Base-by-base conservation (phyloP, 2,888 invertebrate genomes). In the Cryptosula pallasiana region DNA sequence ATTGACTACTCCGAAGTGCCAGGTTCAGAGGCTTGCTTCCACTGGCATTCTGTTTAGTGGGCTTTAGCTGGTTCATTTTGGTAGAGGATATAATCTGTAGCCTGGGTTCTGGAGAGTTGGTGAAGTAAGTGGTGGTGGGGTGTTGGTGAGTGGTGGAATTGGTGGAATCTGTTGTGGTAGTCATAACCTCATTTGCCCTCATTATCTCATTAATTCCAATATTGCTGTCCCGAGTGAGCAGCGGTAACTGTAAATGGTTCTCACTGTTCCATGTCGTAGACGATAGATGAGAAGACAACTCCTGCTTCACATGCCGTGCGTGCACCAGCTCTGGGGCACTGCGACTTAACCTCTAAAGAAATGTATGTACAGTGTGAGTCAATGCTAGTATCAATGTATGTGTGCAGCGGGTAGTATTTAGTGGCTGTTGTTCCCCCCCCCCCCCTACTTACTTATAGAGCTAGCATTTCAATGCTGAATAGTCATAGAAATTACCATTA, bases 241-340 rank as follows among this genome's bases (percentile, higher is more conserved):
- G 5, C 5, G 45, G 45, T 13, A 45, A 45, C 20, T 45, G 45
- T 13, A 45, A 45, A 45, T 5, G 20, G 45, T 45, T 45, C 9
- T 45, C 45, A 45, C 45, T 45, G 5, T 5, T 45, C 45, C 45
- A 45, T 20, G 9, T 20, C 9, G 9, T 20, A 13, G 45, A 13
- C 20, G 45, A 45, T 45, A 45, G 45, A 13, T 45, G 45, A 20
- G 45, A 45, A 45, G 45, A 45, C 20, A 45, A 45, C 20, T 45
- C 45, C 20, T 45, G 45, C 20, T 45, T 45, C 9, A 5, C 20
- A 20, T 45, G 25, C 34, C 63, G 25, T n/a, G 9, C 5, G 3
- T 63, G 63, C 5, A 63, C 27, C 32, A 32, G 3, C 9, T 63
- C 63, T 13, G 63, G 63, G 3, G 63, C 63, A 63, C 63, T 63